Percentiles rank a stretch among this genome's conserved stretches.
Evolutionary conservation across 2,113 vertebrate species (phyloP).

Genomic region (Glareola pratincola): DNA sequence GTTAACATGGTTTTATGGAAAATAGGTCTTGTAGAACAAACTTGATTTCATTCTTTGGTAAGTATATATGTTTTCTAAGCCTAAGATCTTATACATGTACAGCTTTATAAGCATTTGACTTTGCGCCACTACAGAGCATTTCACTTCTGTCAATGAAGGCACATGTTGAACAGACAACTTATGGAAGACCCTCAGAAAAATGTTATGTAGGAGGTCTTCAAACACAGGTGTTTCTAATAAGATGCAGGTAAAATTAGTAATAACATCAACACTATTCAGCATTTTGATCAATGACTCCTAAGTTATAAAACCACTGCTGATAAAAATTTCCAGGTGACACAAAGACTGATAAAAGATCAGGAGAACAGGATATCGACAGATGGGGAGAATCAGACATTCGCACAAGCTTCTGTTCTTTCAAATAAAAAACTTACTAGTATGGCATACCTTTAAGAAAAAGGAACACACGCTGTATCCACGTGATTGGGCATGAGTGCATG

Average conservation of each 20-base stretch:
- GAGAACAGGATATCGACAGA: neutral
- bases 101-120: neutral
- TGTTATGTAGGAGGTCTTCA: neutral
- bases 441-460: neutral
- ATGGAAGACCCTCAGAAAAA: neutral
- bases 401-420: neutral
- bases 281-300: neutral
- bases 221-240: neutral
- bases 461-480: accelerated
- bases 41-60: neutral
- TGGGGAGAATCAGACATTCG: neutral
- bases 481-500: neutral
- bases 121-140: neutral
- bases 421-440: neutral
- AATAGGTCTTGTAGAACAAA: neutral
- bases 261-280: neutral
- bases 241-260: neutral
- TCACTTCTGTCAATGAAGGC: neutral
- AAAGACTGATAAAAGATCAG: neutral
- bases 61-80: neutral
- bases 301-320: neutral
- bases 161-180: neutral
- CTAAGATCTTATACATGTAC: neutral
- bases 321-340: neutral
- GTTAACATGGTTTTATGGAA: neutral